A percentile compares a stretch with the other conserved stretches of the same genome.
These are phyloP conservation scores for Allolobophora icterica DNA, from an alignment of 2,888 invertebrate species.

Conservation along the genomic window DNA sequence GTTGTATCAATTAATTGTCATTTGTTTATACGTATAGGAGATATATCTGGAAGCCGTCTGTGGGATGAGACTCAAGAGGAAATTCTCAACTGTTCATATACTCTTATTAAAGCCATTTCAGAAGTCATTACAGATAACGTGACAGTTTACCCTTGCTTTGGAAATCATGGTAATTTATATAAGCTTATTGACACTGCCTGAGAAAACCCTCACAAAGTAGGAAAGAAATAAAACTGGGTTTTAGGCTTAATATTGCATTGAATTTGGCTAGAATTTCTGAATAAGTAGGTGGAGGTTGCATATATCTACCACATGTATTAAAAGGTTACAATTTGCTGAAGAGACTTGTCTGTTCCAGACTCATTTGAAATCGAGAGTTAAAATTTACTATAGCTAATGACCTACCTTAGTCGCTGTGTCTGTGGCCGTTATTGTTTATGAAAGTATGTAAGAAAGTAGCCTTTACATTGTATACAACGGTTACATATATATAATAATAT, in stretches of 20 bases:
- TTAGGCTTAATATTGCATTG: no score
- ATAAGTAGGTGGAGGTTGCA: no score
- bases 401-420: neutral
- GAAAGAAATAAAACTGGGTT: no score
- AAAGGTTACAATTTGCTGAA: no score
- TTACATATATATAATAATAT: no score
- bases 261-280: no score
- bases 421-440: neutral
- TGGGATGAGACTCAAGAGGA: conserved; percentile 35
- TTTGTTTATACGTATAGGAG: conserved; percentile 20
- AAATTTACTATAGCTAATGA: neutral
- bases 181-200: no score
- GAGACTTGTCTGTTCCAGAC: no score
- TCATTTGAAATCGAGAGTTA: neutral
- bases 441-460: no score
- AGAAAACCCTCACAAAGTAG: no score
- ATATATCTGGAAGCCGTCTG: conserved; percentile 31
- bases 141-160: conserved; percentile 31
- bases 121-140: neutral
- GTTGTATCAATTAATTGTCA: neutral
- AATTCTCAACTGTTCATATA: neutral
- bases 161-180: conserved; percentile 34
- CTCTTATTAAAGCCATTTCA: neutral
- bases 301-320: no score
- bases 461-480: no score